Conservation (phyloP, 1,140 invertebrate genomes). For the Apis dorsata region DNA sequence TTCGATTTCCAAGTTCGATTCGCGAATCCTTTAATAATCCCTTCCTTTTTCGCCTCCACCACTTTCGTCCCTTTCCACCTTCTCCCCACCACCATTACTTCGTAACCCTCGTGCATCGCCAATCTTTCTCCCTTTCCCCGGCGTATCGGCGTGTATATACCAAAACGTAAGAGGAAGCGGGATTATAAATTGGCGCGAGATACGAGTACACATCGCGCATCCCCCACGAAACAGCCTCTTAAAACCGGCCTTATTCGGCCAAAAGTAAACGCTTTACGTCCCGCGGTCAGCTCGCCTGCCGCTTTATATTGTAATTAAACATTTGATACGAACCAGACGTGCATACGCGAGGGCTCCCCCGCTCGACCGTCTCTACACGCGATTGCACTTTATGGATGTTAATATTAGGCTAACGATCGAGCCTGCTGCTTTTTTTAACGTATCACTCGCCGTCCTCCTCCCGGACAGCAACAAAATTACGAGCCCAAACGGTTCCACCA, state of each 20-base stretch:
- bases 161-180: conserved; percentile 2
- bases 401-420: conserved; percentile 44
- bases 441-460: conserved; percentile 10
- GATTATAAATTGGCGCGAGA: conserved; percentile 47
- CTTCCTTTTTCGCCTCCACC: not conserved
- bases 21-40: not conserved
- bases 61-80: not conserved
- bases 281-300: not conserved
- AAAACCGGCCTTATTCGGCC: conserved; percentile 8
- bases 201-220: not conserved
- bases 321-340: conserved; percentile 18
- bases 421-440: conserved; percentile 2
- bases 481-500: not conserved
- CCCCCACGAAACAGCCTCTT: not conserved
- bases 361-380: not conserved
- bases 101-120: conserved; percentile 20
- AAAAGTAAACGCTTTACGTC: conserved; percentile 11
- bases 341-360: too few species aligned
- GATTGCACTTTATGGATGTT: conserved; percentile 42
- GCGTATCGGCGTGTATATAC: not conserved
- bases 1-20: conserved; percentile 3
- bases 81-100: not conserved
- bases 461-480: conserved; percentile 33
- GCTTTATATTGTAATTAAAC: conserved; percentile 38
- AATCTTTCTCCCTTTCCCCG: not conserved